Evolutionary conservation across 53 echinoderm and acorn worm species (phyloP), one percentile per base, ranked within the genome.

Genomic region (Echinarachnius parma): DNA sequence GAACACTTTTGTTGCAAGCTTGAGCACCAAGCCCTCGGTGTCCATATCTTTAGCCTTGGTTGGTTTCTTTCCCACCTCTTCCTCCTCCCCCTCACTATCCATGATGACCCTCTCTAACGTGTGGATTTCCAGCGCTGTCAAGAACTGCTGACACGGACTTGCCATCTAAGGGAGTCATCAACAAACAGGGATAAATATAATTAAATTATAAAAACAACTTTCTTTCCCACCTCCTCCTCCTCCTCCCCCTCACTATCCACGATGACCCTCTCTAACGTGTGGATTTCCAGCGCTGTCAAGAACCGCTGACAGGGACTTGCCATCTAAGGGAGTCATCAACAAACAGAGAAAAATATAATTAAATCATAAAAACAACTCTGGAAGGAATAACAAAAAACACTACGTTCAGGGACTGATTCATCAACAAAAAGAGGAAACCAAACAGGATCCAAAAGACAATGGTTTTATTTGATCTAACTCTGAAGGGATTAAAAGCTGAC

Each of bases 241-340:
- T 82, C 82, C 44, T 76, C 20, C 37, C 57, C 57, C 28, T 79
- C 53, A 4, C 60, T 80, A 64, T 66, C 75, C 78, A 91, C 80
- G 71, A 86, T 80, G 52, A 79, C 75, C 21, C 78, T 66, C 21
- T 86, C 62, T 24, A 86, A 76, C 13, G 76, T 75, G 86, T 86
- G 78, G 74, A 86, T 75, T 53, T 86, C 83, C 1, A 86, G 69
- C 37, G 86, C 86, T 80, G 83, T 86, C 31, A 91, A 46, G 76
- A 86, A 91, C 63, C 82, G 91, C 59, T 86, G 62, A 46, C 86
- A 91, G 47, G 91, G 91, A 48, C 86, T 86, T 42, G 91, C 86
- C 56, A 80, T 61, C 91, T 91, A 60, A 0, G 16, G 8, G 28
- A 34, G 25, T 28, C n/a, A n/a, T n/a, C n/a, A n/a, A n/a, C n/a